phyloP scores from a whole-genome alignment of 2,113 vertebrate genomes.

The Cyanoderma ruficeps region DNA sequence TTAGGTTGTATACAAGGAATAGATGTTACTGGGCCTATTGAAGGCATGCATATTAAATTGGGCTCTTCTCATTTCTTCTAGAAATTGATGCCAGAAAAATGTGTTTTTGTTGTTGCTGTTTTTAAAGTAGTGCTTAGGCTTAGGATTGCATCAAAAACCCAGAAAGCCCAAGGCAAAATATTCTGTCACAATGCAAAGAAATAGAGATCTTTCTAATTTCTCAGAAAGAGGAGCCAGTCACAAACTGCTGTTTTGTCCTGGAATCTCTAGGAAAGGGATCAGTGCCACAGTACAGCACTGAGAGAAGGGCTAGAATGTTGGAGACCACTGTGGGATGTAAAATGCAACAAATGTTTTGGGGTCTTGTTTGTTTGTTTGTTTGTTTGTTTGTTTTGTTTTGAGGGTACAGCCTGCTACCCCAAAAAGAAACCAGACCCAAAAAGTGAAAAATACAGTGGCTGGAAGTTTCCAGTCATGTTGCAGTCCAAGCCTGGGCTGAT shows the following conservation, averaged over 20 bases:
- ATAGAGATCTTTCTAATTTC: not conserved
- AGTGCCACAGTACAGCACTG: not conserved
- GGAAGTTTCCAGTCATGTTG: not conserved
- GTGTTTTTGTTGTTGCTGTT: not conserved
- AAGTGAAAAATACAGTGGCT: not conserved
- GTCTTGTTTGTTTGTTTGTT: not conserved
- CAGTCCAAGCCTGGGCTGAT: not conserved
- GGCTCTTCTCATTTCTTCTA: not conserved
- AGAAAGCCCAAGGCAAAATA: not conserved
- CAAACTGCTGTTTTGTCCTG: not conserved
- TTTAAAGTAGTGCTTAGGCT: not conserved
- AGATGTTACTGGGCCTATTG: conserved; percentile 24
- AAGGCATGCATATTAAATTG: conserved; percentile 2
- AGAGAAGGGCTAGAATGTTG: not conserved
- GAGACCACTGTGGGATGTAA: not conserved
- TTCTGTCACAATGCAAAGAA: not conserved
- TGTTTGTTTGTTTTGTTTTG: not conserved
- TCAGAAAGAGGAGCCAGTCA: not conserved
- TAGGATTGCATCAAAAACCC: not conserved
- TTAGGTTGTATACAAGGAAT: conserved; percentile 16
- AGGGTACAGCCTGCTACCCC: not conserved
- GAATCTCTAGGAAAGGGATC: not conserved
- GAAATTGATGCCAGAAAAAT: not conserved
- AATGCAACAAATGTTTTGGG: not conserved
- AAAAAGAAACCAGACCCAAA: not conserved